Conservation (phyloP, 2,113 vertebrate species). For the Eretmodus cyanostictus region DNA sequence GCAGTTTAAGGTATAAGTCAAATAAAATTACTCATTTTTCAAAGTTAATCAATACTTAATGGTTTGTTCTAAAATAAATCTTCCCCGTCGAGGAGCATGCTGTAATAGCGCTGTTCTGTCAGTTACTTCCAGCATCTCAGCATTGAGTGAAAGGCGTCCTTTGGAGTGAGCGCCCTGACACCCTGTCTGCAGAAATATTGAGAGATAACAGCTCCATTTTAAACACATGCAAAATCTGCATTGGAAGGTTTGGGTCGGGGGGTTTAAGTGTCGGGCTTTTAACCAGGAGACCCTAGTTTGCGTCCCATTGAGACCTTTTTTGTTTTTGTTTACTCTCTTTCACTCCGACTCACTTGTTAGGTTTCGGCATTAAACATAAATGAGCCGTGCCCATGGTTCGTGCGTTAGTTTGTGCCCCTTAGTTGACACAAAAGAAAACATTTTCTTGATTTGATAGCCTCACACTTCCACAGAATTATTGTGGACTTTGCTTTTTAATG, state of each 20-base stretch:
- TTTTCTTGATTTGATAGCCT: not conserved
- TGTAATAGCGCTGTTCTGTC: not conserved
- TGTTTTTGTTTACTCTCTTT: not conserved
- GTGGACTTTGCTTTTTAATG: not conserved
- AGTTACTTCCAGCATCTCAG: rapidly evolving
- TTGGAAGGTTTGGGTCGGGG: not conserved
- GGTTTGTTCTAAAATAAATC: not conserved
- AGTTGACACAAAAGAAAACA: not conserved
- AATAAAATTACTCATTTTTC: not conserved
- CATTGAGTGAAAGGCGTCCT: not conserved
- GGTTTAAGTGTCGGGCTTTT: not conserved
- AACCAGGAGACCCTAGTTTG: not conserved
- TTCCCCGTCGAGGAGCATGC: rapidly evolving
- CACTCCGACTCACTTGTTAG: rapidly evolving
- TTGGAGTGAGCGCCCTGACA: not conserved
- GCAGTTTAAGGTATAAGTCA: rapidly evolving
- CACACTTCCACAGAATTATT: not conserved
- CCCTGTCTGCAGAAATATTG: not conserved
- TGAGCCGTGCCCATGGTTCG: rapidly evolving
- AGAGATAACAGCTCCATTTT: not conserved
- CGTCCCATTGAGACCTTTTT: not conserved
- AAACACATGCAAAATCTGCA: not conserved
- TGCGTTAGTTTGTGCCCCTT: not conserved
- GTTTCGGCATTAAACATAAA: not conserved
- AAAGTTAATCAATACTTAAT: not conserved